phyloP scores from a whole-genome alignment of 2,888 invertebrate genomes.

The Xiphydria camelus region DNA sequence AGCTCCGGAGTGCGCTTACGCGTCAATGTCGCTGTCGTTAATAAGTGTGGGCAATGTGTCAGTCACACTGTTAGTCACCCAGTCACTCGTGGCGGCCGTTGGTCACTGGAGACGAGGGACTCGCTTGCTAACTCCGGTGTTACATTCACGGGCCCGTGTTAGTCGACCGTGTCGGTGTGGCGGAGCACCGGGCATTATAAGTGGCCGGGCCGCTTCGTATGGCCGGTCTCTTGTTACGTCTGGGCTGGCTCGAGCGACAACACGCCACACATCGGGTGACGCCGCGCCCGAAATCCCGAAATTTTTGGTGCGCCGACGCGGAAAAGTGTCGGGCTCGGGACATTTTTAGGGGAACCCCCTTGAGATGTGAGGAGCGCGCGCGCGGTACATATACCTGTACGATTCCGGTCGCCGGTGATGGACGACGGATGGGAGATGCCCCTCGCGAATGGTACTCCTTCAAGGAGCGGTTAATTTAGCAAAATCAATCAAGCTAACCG shows the following conservation, averaged over 20 bases:
- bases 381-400: too few species aligned
- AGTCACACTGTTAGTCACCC: conserved; percentile 21
- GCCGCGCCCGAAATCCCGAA: conserved; percentile 17
- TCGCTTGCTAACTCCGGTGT: conserved; percentile 9
- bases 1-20: too few species aligned
- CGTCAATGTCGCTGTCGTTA: conserved; percentile 12
- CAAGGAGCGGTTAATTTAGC: too few species aligned
- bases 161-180: not conserved
- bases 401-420: too few species aligned
- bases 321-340: too few species aligned
- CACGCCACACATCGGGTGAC: conserved; percentile 43
- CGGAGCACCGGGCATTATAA: conserved; percentile 11
- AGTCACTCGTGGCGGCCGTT: conserved; percentile 13
- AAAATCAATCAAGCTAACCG: too few species aligned
- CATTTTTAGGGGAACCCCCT: too few species aligned
- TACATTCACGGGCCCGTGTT: conserved; percentile 14
- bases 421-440: too few species aligned
- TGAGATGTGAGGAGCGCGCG: too few species aligned
- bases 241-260: conserved; percentile 36
- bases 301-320: too few species aligned
- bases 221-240: conserved; percentile 50
- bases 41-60: conserved; percentile 12
- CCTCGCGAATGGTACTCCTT: too few species aligned
- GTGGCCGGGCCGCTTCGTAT: conserved; percentile 32
- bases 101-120: too few species aligned